Conservation (phyloP, 2,888 invertebrate genomes). For the Euphydryas editha region DNA sequence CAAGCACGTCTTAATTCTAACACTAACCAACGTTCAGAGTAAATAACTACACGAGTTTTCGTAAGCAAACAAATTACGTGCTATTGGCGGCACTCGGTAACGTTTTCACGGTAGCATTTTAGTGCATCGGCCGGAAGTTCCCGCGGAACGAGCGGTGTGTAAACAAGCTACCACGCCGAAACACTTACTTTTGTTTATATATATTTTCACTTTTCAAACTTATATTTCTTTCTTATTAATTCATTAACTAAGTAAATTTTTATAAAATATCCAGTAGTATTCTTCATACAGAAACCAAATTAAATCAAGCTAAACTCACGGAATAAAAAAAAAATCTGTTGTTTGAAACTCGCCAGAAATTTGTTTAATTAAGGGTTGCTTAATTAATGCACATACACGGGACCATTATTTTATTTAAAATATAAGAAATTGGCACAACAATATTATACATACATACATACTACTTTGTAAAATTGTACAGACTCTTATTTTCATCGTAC, state of each 20-base stretch:
- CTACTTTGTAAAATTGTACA: neutral
- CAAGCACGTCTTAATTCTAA: slow-evolving; percentile 2
- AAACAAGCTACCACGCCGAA: slow-evolving; percentile 62
- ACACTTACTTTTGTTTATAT: slow-evolving; percentile 59
- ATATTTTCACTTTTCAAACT: slow-evolving; percentile 35
- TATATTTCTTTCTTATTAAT: neutral
- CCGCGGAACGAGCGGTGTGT: slow-evolving; percentile 57
- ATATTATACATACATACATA: neutral
- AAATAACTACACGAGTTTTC: slow-evolving; percentile 24
- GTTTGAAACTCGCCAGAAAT: too few relatives aligned
- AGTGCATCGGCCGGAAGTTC: slow-evolving; percentile 62
- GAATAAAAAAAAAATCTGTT: neutral
- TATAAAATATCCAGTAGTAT: slow-evolving; percentile 2
- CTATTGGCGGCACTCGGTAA: slow-evolving; percentile 39
- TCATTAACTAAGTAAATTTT: neutral
- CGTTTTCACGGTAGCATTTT: slow-evolving; percentile 55
- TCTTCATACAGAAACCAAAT: neutral
- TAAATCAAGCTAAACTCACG: too few relatives aligned
- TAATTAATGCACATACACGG: too few relatives aligned
- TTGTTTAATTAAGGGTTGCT: too few relatives aligned
- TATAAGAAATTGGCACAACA: too few relatives aligned
- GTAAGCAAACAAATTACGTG: slow-evolving; percentile 36
- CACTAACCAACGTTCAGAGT: slow-evolving; percentile 5
- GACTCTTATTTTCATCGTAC: neutral
- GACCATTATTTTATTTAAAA: too few relatives aligned